Evolutionary conservation across 2,797 vertebrate genomes (phyloP), one percentile per base, ranked within the genome.

Genomic region (Bufotes viridis): DNA sequence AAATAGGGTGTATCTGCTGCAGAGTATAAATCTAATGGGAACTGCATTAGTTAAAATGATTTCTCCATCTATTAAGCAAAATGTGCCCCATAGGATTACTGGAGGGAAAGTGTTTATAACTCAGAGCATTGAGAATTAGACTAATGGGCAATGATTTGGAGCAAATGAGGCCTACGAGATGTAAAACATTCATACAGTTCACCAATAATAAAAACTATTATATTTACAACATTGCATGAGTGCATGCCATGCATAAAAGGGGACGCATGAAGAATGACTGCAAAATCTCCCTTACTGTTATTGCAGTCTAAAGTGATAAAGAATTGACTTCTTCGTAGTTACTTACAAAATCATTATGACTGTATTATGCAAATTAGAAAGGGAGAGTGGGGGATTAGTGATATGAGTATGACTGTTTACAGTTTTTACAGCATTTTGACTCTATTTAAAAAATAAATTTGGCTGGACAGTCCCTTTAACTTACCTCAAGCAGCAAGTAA

Each of bases 41-140:
- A 83, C 58, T 82, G 90, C 90, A 87, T 49, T 89, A 80, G 88
- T 90, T 86, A 83, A 79, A 87, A 88, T 75, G 65, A 76, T 69
- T 90, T 93, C 92, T 90, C 86, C 81, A 91, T 88, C 91, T 0
- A 83, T 87, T 87, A 79, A 78, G 89, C 91, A 89, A 90, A 74
- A 78, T 7, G 58, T 90, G 89, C 90, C 91, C 90, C 84, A 78
- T 87, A 91, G 90, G 90, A 89, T 91, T 86, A 85, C 82, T 78
- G 86, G 90, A 90, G 88, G 90, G 87, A 90, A 90, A 90, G 89
- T 91, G 87, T 91, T 91, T 92, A 90, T 90, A 91, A 92, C 90
- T 89, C 86, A 85, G 88, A 86, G 85, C 87, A 83, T 70, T 90
- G 76, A 88, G 92, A 91, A 92, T 90, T 90, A 91, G 90, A 91